These are phyloP conservation scores for Carlito syrichta DNA, from an alignment of 2,113 vertebrate genomes.

Conservation along the genomic window DNA sequence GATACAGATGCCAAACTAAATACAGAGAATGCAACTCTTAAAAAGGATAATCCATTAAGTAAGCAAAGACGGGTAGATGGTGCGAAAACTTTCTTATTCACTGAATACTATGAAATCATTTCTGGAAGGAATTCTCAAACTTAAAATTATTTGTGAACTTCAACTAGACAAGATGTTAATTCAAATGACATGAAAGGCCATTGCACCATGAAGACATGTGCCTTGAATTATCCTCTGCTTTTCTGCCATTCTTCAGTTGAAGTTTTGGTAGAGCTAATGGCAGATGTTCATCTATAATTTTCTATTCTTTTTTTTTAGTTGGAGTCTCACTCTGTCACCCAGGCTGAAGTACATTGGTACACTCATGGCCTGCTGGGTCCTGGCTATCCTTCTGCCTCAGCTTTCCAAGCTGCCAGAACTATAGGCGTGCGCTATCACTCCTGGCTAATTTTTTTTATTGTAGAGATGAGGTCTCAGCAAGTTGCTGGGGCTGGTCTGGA, in stretches of 20 bases:
- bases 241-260: background rate
- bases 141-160: conserved; percentile 45
- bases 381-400: too few species aligned
- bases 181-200: conserved; percentile 37
- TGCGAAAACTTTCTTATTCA: background rate
- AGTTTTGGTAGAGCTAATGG: background rate
- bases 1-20: background rate
- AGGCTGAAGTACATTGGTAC: too few species aligned
- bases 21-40: background rate
- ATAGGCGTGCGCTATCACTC: too few species aligned
- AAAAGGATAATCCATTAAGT: background rate
- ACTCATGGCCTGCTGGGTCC: too few species aligned
- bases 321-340: too few species aligned
- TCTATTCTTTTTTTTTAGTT: background rate
- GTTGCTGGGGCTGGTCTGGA: too few species aligned
- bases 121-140: background rate
- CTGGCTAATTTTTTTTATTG: too few species aligned
- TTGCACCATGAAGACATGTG: background rate
- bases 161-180: conserved; percentile 38
- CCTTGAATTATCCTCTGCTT: conserved; percentile 1
- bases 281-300: background rate
- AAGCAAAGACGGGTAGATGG: background rate
- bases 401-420: too few species aligned
- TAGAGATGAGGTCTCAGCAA: too few species aligned
- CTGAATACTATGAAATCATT: conserved; percentile 10